phyloP scores from a whole-genome alignment of 2,888 invertebrate genomes.

The Lampropteryx suffumata region DNA sequence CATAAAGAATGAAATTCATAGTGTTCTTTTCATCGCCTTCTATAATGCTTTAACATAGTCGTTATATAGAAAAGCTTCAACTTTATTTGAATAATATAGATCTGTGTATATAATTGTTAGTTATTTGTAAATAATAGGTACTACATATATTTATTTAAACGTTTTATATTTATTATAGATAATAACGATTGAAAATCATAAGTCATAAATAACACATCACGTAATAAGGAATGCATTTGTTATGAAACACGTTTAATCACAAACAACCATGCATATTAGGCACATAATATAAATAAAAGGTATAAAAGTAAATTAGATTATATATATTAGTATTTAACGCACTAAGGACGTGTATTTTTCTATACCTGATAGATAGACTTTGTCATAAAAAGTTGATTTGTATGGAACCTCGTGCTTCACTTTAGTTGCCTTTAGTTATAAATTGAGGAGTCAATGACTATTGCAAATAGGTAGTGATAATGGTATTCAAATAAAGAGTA shows the following conservation, averaged over 20 bases:
- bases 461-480: slow-evolving; percentile 45
- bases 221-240: slow-evolving; percentile 54
- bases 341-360: slow-evolving; percentile 82
- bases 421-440: slow-evolving; percentile 63
- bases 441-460: slow-evolving; percentile 34
- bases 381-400: slow-evolving; percentile 46
- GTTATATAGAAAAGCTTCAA: slow-evolving; percentile 60
- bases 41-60: slow-evolving; percentile 78
- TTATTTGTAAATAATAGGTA: slow-evolving; percentile 72
- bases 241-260: slow-evolving; percentile 45
- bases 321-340: slow-evolving; percentile 67
- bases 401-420: slow-evolving; percentile 59
- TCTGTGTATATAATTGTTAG: slow-evolving; percentile 80
- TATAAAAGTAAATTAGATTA: slow-evolving; percentile 37
- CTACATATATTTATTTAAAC: slow-evolving; percentile 66
- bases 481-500: slow-evolving; percentile 60
- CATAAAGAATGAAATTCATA: slow-evolving; percentile 39
- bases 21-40: slow-evolving; percentile 78
- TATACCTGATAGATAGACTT: slow-evolving; percentile 68
- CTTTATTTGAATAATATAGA: slow-evolving; percentile 64
- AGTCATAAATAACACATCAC: slow-evolving; percentile 40
- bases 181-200: slow-evolving; percentile 48
- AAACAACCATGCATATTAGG: slow-evolving; percentile 35
- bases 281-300: slow-evolving; percentile 52
- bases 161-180: slow-evolving; percentile 54